Conservation (phyloP, 2,113 vertebrate species). For the Salvelinus alpinus region DNA sequence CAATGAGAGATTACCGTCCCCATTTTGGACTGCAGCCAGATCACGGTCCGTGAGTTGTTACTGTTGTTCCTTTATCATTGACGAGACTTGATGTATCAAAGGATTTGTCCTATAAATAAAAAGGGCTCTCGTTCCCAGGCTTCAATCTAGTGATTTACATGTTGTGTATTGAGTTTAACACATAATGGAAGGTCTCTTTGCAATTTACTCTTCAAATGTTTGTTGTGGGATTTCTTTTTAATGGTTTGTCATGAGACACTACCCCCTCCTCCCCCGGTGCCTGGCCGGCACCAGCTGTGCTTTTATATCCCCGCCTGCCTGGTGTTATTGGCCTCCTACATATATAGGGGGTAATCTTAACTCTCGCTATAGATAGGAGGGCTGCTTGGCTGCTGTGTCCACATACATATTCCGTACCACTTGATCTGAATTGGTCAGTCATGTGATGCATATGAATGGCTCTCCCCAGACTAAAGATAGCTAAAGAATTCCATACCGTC, state of each 20-base stretch:
- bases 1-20: constrained; percentile 33
- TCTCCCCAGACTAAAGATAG: constrained; percentile 72
- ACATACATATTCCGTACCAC: constrained; percentile 50
- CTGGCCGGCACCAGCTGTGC: neutral
- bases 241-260: too few species aligned
- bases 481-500: constrained; percentile 51
- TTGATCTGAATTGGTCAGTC: constrained; percentile 67
- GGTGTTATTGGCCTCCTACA: constrained; percentile 48
- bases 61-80: too few species aligned
- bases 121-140: too few species aligned
- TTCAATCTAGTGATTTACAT: too few species aligned
- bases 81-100: too few species aligned
- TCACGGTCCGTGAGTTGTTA: constrained; percentile 9
- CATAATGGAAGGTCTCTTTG: too few species aligned
- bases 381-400: neutral
- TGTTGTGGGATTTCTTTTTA: too few species aligned
- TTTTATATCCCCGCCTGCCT: constrained; percentile 42
- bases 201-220: too few species aligned
- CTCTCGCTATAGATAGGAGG: constrained; percentile 43
- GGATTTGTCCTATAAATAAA: too few species aligned
- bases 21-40: constrained; percentile 52
- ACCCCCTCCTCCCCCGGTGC: neutral
- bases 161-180: too few species aligned
- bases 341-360: constrained; percentile 60
- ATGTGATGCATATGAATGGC: constrained; percentile 42